phyloP scores from a whole-genome alignment of 2,888 invertebrate genomes.

The Trisateles emortualis region DNA sequence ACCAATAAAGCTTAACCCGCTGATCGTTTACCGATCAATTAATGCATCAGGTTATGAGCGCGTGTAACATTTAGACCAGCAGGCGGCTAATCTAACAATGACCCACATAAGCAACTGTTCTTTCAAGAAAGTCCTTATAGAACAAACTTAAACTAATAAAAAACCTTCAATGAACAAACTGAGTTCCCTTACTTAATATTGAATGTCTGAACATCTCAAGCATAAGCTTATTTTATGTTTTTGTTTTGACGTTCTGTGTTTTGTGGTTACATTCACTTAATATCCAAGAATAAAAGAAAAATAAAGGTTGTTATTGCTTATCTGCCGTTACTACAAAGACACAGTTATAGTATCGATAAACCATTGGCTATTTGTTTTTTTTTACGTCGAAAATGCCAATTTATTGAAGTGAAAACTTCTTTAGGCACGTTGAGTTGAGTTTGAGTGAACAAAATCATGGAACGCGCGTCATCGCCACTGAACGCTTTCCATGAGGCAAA shows the following conservation, averaged over 20 bases:
- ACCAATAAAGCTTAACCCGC: too few relatives aligned
- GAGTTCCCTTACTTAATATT: conserved; percentile 8
- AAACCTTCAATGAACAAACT: conserved; percentile 12
- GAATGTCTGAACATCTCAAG: conserved; percentile 10
- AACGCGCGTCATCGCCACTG: too few relatives aligned
- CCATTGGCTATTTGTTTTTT: not conserved
- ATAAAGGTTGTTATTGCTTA: conserved; percentile 6
- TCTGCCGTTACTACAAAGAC: not conserved
- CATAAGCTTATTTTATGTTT: conserved; percentile 40
- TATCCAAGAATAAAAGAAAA: conserved; percentile 20
- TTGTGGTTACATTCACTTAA: conserved; percentile 26
- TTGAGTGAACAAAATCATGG: too few relatives aligned
- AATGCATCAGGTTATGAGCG: too few relatives aligned
- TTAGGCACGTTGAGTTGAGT: too few relatives aligned
- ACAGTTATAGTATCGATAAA: conserved; percentile 1
- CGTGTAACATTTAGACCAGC: too few relatives aligned
- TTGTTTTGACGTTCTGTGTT: conserved; percentile 37
- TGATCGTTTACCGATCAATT: too few relatives aligned
- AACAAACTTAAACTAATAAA: too few relatives aligned
- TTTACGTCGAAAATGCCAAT: not conserved
- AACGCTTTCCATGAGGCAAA: too few relatives aligned
- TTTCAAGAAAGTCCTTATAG: too few relatives aligned
- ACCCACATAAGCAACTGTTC: too few relatives aligned
- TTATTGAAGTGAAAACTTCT: not conserved
- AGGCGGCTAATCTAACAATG: too few relatives aligned